A percentile compares a stretch with the other conserved stretches of the same genome.
Conservation (phyloP, 2,797 vertebrate species). For the Pantherophis vulpinus region DNA sequence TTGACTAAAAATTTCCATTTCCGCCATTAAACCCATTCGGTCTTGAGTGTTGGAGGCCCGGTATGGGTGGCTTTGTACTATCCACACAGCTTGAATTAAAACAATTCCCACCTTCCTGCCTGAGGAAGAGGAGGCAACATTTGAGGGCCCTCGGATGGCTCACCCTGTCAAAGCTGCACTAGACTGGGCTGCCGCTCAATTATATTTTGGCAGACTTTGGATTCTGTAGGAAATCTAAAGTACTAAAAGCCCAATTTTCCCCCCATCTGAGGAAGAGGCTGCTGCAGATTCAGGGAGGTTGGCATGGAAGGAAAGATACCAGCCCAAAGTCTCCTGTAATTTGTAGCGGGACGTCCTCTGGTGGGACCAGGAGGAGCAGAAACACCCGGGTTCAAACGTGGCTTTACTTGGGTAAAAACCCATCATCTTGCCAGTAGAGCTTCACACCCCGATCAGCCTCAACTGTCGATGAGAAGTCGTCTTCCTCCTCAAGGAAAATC, state of each 20-base stretch:
- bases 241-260: not conserved
- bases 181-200: accelerated
- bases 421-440: not conserved
- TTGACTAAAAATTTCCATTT: not conserved
- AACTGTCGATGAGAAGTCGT: too few relatives aligned
- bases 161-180: not conserved
- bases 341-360: too few relatives aligned
- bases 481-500: not conserved
- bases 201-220: not conserved
- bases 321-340: not conserved
- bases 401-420: not conserved
- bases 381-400: not conserved
- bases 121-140: too few relatives aligned
- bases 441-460: not conserved
- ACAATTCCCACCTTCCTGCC: not conserved
- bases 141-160: not conserved
- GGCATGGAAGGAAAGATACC: not conserved
- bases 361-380: not conserved
- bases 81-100: not conserved
- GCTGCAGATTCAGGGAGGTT: not conserved
- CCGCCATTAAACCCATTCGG: accelerated
- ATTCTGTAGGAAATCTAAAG: not conserved
- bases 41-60: not conserved
- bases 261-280: not conserved
- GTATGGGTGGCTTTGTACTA: not conserved